Evolutionary conservation across 2,888 invertebrate genomes (phyloP).

Genomic region (Drosophila mimica): DNA sequence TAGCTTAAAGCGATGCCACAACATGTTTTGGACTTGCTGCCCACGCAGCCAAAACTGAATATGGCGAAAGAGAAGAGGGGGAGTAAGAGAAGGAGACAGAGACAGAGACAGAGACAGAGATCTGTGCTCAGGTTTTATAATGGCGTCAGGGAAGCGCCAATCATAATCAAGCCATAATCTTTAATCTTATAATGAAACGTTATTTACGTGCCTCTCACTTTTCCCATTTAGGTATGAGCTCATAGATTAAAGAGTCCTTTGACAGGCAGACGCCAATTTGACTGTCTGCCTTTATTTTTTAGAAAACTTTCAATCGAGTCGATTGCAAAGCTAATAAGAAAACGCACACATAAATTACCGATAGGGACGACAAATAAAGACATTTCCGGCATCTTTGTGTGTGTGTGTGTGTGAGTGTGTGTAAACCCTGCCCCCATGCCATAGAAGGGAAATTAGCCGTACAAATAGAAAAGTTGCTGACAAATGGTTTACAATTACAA

Average conservation of each 20-base stretch:
- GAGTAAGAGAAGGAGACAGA: no score
- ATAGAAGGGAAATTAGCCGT: conserved; percentile 60
- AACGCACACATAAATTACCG: conserved; percentile 56
- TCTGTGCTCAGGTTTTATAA: conserved; percentile 41
- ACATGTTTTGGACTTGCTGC: conserved; percentile 52
- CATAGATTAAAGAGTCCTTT: conserved; percentile 21
- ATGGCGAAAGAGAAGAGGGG: background rate
- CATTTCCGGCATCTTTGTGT: conserved; percentile 69
- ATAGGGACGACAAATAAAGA: conserved; percentile 68
- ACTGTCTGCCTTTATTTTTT: conserved; percentile 40
- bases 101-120: background rate
- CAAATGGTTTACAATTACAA: conserved; percentile 80
- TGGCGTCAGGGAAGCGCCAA: conserved; percentile 62
- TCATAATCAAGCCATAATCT: conserved; percentile 69
- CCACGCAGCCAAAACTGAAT: conserved; percentile 48
- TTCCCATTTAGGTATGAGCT: conserved; percentile 12
- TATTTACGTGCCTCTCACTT: conserved; percentile 17
- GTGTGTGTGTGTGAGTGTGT: background rate
- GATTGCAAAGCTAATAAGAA: conserved; percentile 64
- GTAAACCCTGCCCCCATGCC: background rate
- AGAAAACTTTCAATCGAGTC: conserved; percentile 62
- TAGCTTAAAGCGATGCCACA: conserved; percentile 61
- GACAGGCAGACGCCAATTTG: conserved; percentile 27
- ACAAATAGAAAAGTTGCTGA: conserved; percentile 71
- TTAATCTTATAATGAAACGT: conserved; percentile 44